A percentile compares a stretch with the other conserved stretches of the same genome.
phyloP scores from a whole-genome alignment of 1,140 invertebrate species.

The Euwallacea similis region DNA sequence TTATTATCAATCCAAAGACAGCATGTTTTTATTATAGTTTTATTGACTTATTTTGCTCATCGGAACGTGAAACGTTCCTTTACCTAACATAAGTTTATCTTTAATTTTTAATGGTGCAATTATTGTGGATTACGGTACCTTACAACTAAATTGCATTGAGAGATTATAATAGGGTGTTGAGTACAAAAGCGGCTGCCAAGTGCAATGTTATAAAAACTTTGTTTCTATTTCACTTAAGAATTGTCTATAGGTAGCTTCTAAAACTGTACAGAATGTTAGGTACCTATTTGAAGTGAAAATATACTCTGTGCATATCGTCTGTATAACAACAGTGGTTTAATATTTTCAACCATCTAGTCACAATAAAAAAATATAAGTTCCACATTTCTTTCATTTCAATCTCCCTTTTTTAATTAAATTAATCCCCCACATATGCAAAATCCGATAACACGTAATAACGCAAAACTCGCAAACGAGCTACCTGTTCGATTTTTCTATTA shows the following conservation, averaged over 20 bases:
- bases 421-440: too few species aligned
- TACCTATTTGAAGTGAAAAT: conserved; percentile 42
- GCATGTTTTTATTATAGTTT: too few species aligned
- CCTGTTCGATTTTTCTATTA: conserved; percentile 39
- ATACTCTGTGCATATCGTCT: conserved; percentile 55
- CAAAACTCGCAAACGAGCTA: conserved; percentile 36
- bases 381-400: too few species aligned
- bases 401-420: too few species aligned
- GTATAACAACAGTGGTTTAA: conserved; percentile 48
- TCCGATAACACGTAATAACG: conserved; percentile 26
- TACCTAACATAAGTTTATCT: too few species aligned
- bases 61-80: too few species aligned
- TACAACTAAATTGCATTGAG: too few species aligned
- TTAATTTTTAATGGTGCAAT: too few species aligned
- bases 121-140: too few species aligned
- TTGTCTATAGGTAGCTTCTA: conserved; percentile 33
- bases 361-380: conserved; percentile 46
- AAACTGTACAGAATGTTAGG: conserved; percentile 48
- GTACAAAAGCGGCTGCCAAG: conserved; percentile 42
- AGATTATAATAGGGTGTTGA: too few species aligned
- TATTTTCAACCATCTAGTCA: conserved; percentile 55
- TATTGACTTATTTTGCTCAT: too few species aligned
- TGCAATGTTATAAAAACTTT: conserved; percentile 44
- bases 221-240: conserved; percentile 8
- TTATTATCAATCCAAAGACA: too few species aligned